These are phyloP conservation scores for Oncorhynchus tshawytscha DNA, from an alignment of 2,113 vertebrate species.

Conservation along the genomic window DNA sequence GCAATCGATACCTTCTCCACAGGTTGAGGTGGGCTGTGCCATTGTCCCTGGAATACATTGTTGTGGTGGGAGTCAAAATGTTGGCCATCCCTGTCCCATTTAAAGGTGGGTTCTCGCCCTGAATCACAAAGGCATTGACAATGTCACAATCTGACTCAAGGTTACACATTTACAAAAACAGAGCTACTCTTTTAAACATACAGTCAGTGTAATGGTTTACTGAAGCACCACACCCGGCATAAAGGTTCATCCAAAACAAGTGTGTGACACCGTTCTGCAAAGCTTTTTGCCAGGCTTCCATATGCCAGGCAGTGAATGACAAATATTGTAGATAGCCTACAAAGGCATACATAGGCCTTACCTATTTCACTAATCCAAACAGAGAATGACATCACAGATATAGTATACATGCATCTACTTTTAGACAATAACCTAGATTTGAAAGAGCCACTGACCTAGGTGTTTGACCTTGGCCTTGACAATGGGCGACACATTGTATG, in stretches of 20 bases:
- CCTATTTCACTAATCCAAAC: background rate
- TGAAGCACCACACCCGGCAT: background rate
- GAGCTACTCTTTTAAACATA: background rate
- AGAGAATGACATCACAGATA: background rate
- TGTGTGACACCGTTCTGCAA: background rate
- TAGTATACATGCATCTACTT: background rate
- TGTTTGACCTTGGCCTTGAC: slow-evolving; percentile 20
- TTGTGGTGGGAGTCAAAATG: slow-evolving; percentile 34
- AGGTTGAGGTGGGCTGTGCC: slow-evolving; percentile 13
- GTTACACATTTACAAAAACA: slow-evolving; percentile 20
- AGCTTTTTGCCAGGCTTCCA: background rate
- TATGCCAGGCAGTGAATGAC: background rate
- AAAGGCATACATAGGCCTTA: background rate
- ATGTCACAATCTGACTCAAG: background rate
- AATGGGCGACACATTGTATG: background rate
- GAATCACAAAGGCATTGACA: slow-evolving; percentile 10
- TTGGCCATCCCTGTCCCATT: background rate
- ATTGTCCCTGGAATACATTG: slow-evolving; percentile 34
- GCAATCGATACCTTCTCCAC: slow-evolving; percentile 33
- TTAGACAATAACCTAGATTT: no score
- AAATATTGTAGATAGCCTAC: background rate
- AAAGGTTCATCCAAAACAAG: background rate
- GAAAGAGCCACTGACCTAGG: slow-evolving; percentile 29
- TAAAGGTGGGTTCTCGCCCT: slow-evolving; percentile 31
- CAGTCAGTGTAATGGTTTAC: background rate